Percentiles rank a stretch among this genome's conserved stretches.
phyloP scores from a whole-genome alignment of 1,140 invertebrate genomes.

The Rhopalosiphum padi region DNA sequence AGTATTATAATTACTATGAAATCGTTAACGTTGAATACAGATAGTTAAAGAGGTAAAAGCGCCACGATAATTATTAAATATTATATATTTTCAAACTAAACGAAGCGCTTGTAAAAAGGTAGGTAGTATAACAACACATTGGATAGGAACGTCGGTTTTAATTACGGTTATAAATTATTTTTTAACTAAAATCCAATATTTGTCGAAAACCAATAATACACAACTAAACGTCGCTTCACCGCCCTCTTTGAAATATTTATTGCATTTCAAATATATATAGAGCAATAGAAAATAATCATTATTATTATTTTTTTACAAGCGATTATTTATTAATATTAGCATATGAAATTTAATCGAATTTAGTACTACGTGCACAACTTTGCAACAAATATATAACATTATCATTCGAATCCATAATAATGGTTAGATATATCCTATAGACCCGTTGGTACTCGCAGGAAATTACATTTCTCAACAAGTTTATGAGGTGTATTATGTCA shows the following conservation, averaged over 20 bases:
- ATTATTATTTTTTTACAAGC: background rate
- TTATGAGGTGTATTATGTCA: background rate
- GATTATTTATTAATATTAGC: background rate
- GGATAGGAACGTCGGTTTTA: background rate
- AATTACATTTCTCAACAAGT: background rate
- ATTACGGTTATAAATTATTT: slow-evolving; percentile 27
- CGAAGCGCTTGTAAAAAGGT: background rate
- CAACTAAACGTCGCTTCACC: background rate
- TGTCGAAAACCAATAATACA: background rate
- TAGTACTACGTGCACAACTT: background rate
- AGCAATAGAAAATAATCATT: background rate
- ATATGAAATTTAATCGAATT: background rate
- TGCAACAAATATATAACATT: background rate
- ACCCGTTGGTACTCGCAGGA: background rate
- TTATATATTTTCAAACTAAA: background rate
- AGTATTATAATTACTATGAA: background rate
- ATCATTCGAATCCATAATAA: background rate
- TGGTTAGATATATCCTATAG: background rate
- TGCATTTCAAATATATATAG: background rate
- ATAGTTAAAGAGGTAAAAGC: background rate
- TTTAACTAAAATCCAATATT: slow-evolving; percentile 11
- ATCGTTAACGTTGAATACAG: background rate
- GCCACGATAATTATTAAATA: background rate
- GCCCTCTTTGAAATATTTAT: background rate
- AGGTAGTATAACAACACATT: background rate